These are phyloP conservation scores for Leucoraja erinaceus DNA, from an alignment of 2,113 vertebrate species.

Conservation along the genomic window DNA sequence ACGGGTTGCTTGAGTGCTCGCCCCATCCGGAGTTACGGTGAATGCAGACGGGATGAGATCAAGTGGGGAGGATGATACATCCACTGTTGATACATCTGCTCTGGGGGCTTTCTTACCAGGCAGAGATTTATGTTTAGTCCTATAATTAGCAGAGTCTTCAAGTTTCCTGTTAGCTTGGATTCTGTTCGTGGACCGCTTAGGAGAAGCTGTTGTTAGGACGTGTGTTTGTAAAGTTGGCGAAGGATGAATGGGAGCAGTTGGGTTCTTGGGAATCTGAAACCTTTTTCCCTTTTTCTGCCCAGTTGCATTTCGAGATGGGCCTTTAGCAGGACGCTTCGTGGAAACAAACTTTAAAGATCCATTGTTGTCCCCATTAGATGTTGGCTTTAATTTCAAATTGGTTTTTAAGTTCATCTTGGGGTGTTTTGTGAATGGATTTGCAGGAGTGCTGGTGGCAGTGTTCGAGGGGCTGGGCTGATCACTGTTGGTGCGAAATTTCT, in stretches of 20 bases:
- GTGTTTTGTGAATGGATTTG: neutral
- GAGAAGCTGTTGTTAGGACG: neutral
- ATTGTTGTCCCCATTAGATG: constrained; percentile 33
- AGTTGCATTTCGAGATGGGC: neutral
- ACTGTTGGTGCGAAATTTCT: constrained; percentile 41
- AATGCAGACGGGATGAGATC: neutral
- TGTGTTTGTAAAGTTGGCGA: neutral
- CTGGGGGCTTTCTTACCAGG: neutral
- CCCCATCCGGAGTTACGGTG: neutral
- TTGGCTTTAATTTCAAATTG: constrained; percentile 41
- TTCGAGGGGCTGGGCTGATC: neutral
- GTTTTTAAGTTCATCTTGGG: neutral
- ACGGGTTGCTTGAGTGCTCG: neutral
- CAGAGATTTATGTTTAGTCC: neutral
- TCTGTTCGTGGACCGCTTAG: constrained; percentile 7
- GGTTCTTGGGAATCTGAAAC: neutral
- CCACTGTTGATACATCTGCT: neutral
- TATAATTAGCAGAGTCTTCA: neutral
- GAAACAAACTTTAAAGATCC: neutral
- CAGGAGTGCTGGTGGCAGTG: neutral
- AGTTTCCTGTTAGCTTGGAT: neutral
- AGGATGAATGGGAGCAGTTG: neutral
- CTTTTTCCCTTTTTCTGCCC: neutral
- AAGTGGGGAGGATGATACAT: neutral
- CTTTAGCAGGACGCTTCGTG: neutral